A percentile compares a stretch with the other conserved stretches of the same genome.
phyloP scores from a whole-genome alignment of 2,888 invertebrate species.

The Amiota communis region DNA sequence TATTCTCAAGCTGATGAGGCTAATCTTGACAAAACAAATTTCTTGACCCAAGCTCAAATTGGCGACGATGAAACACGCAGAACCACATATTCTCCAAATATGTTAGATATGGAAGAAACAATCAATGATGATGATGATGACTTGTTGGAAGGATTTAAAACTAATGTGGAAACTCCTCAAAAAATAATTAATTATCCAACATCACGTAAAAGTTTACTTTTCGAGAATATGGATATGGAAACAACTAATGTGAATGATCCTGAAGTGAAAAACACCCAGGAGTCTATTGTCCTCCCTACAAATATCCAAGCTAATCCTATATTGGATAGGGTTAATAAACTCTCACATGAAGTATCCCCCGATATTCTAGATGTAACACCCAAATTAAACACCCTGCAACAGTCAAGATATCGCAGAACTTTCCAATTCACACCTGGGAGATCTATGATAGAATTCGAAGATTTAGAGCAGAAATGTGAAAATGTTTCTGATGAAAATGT shows the following conservation, averaged over 20 bases:
- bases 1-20: conserved; percentile 58
- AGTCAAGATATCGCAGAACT: conserved; percentile 24
- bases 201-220: conserved; percentile 5
- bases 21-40: conserved; percentile 60
- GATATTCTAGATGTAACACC: conserved; percentile 12
- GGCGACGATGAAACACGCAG: conserved; percentile 62
- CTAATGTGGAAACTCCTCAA: not conserved
- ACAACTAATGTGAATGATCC: not conserved
- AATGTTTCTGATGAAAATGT: too few relatives aligned
- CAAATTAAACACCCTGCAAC: conserved; percentile 1
- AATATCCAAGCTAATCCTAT: too few relatives aligned
- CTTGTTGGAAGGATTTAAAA: not conserved
- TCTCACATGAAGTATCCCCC: not conserved
- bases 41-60: conserved; percentile 55
- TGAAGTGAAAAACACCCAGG: too few relatives aligned
- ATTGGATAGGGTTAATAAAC: not conserved
- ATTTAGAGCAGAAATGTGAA: conserved; percentile 44
- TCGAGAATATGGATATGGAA: conserved; percentile 2
- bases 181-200: not conserved
- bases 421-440: conserved; percentile 51
- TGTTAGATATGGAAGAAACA: conserved; percentile 48
- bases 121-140: not conserved
- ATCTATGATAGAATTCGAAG: conserved; percentile 54
- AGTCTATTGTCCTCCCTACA: too few relatives aligned
- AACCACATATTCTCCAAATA: conserved; percentile 44